Evolutionary conservation across 2,113 vertebrate species (phyloP), one percentile per base, ranked within the genome.

Genomic region (Pantherophis guttatus): DNA sequence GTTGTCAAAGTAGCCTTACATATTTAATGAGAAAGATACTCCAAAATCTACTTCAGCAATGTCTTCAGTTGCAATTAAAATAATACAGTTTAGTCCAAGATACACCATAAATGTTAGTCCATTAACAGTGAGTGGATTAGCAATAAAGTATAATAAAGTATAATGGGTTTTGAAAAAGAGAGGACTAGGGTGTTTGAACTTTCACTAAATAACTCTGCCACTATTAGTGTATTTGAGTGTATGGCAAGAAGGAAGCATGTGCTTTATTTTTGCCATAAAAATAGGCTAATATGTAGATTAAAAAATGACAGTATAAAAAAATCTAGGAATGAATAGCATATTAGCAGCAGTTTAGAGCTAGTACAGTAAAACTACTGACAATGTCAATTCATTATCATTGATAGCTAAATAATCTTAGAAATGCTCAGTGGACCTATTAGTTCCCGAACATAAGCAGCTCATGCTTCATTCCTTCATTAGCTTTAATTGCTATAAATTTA

Each of bases 391-490:
- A 98, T 98, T 98, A 97, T 97, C 98, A 97, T 95, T 98, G 97
- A 98, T 97, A 97, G 98, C 97, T 97, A 97, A 97, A 97, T 98
- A 97, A 97, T 98, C 97, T 97, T 95, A 94, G 96, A 97, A 97
- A 97, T 97, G 98, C 98, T 98, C 98, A 95, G 97, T 97, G 97
- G 98, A 97, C 98, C 97, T 98, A 97, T 98, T 98, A 98, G 98
- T 98, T 98, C 98, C 98, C 96, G 97, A 97, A 97, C 96, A 97
- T 97, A 98, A 98, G 97, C 97, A 98, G 98, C 96, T 97, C 97
- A 97, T 97, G 97, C 97, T 97, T 97, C 97, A 97, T 98, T 98
- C 98, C 98, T 98, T 98, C 98, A 98, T 98, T 98, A 98, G 98
- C 95, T 98, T 97, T 98, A 98, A 98, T 98, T 98, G 97, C 97